Conservation (phyloP, 2,113 vertebrate genomes). For the Acrocephalus kingi region DNA sequence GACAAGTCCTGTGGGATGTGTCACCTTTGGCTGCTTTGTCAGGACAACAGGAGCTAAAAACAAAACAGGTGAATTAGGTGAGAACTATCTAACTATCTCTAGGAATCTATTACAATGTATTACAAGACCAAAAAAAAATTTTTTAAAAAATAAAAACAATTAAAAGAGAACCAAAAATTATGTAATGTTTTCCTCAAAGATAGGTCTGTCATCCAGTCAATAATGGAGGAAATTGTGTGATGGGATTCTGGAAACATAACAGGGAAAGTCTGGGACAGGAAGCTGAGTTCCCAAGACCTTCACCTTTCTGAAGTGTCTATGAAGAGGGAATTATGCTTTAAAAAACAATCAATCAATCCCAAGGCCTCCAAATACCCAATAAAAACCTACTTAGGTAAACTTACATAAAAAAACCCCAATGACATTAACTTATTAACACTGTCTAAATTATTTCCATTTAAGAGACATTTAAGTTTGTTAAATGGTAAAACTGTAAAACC, state of each 20-base stretch:
- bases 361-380: fast-evolving
- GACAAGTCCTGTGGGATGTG: background rate
- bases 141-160: fast-evolving
- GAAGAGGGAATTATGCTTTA: background rate
- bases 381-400: background rate
- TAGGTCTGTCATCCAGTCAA: background rate
- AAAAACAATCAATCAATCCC: background rate
- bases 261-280: background rate
- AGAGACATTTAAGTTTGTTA: background rate
- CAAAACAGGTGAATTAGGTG: background rate
- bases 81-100: background rate
- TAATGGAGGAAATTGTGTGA: background rate
- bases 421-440: background rate
- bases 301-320: background rate
- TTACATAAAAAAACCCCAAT: fast-evolving
- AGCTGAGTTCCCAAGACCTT: background rate
- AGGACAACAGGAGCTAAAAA: background rate
- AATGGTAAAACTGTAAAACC: background rate
- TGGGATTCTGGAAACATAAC: background rate
- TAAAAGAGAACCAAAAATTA: fast-evolving
- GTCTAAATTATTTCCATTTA: background rate
- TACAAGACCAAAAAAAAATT: background rate
- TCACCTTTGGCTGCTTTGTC: background rate
- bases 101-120: background rate
- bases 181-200: background rate